Evolutionary conservation across 2,797 vertebrate species (phyloP), one percentile per base, ranked within the genome.

Genomic region (Nyctalus aviator): DNA sequence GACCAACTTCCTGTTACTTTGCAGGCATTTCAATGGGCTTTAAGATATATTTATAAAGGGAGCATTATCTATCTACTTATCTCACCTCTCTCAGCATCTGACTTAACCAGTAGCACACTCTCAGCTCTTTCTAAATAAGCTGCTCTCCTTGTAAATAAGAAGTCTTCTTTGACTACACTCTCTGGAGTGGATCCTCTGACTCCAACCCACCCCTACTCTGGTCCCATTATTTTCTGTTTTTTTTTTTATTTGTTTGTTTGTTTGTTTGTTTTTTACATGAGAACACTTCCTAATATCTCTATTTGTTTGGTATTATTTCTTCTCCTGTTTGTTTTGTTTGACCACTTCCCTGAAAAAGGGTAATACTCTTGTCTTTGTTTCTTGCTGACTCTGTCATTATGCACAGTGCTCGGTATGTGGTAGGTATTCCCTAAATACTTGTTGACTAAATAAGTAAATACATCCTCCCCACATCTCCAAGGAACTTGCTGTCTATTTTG

Each of bases 271-370:
- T 25, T 55, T 48, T 23, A 53, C 48, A 55, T 76, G 6, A 85
- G 21, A 55, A 68, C 55, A 64, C 17, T 27, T 69, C 72, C 18
- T 48, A 83, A 83, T 46, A 69, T 35, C 8, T 62, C 30, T 44
- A 21, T 85, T 68, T 73, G 41, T 50, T 41, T 37, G 27, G 27
- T 48, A 68, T 82, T 41, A 88, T 32, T 37, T 57, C 78, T 46
- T 69, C 6, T 37, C 15, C 27, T 55, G 20, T 78, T 88, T n/a
- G 6, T 75, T 94, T 82, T 73, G 30, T 72, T 88, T 91, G 23
- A 88, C 37, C 18, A 23, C 8, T 72, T 91, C 10, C 23, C n/a
- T 8, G 5, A 85, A 17, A 41, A 85, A 88, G 88, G n/a, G n/a
- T 71, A 76, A 53, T n/a, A 25, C 1, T 3, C 48, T 41, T 23